phyloP scores from a whole-genome alignment of 2,888 invertebrate genomes.

The Galerucella calmariensis region DNA sequence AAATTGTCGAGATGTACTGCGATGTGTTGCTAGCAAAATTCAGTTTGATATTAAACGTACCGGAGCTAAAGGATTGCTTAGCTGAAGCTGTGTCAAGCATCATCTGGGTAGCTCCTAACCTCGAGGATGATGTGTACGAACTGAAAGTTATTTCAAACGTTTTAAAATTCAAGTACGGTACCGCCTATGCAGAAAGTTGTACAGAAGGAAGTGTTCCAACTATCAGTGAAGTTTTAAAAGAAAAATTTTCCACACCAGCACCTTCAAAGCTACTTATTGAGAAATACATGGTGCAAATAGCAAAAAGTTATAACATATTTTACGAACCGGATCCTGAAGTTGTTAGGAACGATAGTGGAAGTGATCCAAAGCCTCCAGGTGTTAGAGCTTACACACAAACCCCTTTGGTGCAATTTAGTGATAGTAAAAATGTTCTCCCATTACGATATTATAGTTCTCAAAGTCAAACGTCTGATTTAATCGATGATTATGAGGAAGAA shows the following conservation, averaged over 20 bases:
- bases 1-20: slow-evolving; percentile 99
- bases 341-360: too few relatives aligned
- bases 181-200: slow-evolving; percentile 90
- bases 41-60: slow-evolving; percentile 96
- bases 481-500: background rate
- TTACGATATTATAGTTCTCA: background rate
- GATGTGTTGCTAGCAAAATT: slow-evolving; percentile 95
- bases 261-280: slow-evolving; percentile 96
- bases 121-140: slow-evolving; percentile 84
- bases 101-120: slow-evolving; percentile 96
- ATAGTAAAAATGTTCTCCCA: background rate
- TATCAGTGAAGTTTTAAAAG: slow-evolving; percentile 90
- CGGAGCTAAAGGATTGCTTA: slow-evolving; percentile 95
- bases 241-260: slow-evolving; percentile 92
- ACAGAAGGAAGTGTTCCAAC: slow-evolving; percentile 82
- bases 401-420: background rate
- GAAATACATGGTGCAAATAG: slow-evolving; percentile 94
- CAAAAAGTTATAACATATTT: slow-evolving; percentile 92
- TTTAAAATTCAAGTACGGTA: slow-evolving; percentile 91
- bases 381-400: background rate
- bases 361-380: background rate
- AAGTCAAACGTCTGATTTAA: background rate
- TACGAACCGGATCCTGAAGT: slow-evolving; percentile 80
- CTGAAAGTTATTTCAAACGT: slow-evolving; percentile 87
- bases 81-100: slow-evolving; percentile 95